A percentile compares a stretch with the other conserved stretches of the same genome.
Evolutionary conservation across 2,113 vertebrate genomes (phyloP).

Genomic region (Corvus hawaiiensis): DNA sequence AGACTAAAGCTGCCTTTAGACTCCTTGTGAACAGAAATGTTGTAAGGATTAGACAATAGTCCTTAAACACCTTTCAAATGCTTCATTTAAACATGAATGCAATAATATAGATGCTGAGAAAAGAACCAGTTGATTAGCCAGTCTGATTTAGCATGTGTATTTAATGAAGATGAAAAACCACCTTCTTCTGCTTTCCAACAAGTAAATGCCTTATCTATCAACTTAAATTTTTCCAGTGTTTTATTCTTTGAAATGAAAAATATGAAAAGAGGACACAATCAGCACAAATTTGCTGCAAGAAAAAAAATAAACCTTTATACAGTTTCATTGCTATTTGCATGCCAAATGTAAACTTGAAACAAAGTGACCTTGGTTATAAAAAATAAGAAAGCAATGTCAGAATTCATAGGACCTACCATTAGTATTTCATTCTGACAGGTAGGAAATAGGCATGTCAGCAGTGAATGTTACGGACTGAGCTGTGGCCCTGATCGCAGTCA

Average conservation of each 20-base stretch:
- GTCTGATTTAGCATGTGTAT: constrained; percentile 8
- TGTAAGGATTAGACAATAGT: neutral
- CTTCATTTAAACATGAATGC: constrained; percentile 41
- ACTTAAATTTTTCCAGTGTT: constrained; percentile 30
- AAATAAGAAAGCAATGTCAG: constrained; percentile 68
- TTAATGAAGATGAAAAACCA: constrained; percentile 23
- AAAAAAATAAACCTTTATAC: neutral
- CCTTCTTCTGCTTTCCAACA: constrained; percentile 18
- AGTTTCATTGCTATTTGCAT: constrained; percentile 65
- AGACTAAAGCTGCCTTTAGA: neutral
- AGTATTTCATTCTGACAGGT: constrained; percentile 76
- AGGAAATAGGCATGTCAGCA: constrained; percentile 72
- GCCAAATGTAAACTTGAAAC: constrained; percentile 63
- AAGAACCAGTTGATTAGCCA: neutral
- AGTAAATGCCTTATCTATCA: constrained; percentile 38
- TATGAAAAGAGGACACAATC: constrained; percentile 16
- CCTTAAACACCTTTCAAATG: constrained; percentile 7
- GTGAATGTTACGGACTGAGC: constrained; percentile 62
- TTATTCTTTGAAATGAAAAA: neutral
- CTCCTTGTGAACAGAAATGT: neutral
- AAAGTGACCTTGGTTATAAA: constrained; percentile 74
- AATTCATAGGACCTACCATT: constrained; percentile 67
- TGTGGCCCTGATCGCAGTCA: constrained; percentile 57
- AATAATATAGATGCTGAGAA: neutral
- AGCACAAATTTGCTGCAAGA: neutral